Conservation (phyloP, 1,140 invertebrate species). For the Ooceraea biroi region DNA sequence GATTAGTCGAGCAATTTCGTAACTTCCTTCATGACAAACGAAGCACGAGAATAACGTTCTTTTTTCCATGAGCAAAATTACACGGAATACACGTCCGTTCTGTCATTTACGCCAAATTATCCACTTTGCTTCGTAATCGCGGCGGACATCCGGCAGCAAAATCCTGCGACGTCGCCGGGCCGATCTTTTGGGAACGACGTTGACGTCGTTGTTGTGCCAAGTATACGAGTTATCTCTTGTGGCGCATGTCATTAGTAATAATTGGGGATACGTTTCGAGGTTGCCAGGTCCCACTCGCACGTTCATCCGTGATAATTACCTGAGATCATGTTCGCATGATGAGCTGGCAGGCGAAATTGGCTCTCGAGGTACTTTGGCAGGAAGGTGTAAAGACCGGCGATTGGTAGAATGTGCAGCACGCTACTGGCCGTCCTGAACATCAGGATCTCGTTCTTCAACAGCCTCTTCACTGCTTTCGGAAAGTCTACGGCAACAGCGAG, state of each 20-base stretch:
- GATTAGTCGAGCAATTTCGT: slow-evolving; percentile 5
- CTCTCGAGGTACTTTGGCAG: slow-evolving; percentile 97
- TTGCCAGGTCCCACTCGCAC: slow-evolving; percentile 31
- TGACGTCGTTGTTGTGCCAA: neutral
- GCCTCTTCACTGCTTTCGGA: slow-evolving; percentile 93
- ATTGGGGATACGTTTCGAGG: slow-evolving; percentile 29
- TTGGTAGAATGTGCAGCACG: slow-evolving; percentile 95
- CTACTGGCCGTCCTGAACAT: slow-evolving; percentile 95
- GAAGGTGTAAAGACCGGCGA: slow-evolving; percentile 96
- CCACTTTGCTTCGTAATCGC: slow-evolving; percentile 48
- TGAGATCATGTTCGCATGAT: slow-evolving; percentile 96
- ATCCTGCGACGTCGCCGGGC: slow-evolving; percentile 28
- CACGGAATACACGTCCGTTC: slow-evolving; percentile 16
- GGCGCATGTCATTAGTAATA: slow-evolving; percentile 32
- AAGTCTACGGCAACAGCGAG: slow-evolving; percentile 89
- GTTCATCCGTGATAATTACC: slow-evolving; percentile 85
- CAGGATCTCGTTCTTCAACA: slow-evolving; percentile 95
- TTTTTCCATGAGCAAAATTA: slow-evolving; percentile 32
- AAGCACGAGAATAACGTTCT: slow-evolving; percentile 27
- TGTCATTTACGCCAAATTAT: slow-evolving; percentile 61
- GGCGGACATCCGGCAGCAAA: slow-evolving; percentile 47
- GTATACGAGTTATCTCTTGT: slow-evolving; percentile 21
- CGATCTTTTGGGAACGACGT: slow-evolving; percentile 19
- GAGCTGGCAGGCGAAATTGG: slow-evolving; percentile 95
- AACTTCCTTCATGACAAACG: neutral